Conservation (phyloP, 2,797 vertebrate genomes). For the Bradypodion pumilum region DNA sequence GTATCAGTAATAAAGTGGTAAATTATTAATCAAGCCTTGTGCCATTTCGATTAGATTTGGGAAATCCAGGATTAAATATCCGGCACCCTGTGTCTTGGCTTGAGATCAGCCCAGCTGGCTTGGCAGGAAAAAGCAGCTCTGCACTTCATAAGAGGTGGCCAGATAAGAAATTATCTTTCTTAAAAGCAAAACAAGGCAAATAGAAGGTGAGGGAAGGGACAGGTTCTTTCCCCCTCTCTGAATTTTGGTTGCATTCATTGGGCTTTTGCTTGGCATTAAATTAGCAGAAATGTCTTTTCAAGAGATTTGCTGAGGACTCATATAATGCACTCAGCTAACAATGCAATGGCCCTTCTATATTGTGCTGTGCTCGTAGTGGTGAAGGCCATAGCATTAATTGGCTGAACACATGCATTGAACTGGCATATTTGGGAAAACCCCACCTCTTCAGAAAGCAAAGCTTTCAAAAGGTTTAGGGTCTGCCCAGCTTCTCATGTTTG, state of each 20-base stretch:
- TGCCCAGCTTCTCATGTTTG: not conserved
- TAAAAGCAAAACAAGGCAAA: not conserved
- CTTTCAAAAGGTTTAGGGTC: not conserved
- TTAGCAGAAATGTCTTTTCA: constrained; percentile 64
- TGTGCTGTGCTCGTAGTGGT: not conserved
- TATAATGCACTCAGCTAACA: not conserved
- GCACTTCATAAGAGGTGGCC: constrained; percentile 61
- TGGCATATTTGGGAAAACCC: not conserved
- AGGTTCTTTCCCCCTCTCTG: not conserved
- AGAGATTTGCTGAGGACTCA: not conserved
- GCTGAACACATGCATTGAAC: not conserved
- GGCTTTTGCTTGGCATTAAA: constrained; percentile 60
- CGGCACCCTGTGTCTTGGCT: constrained; percentile 69
- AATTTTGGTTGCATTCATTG: constrained; percentile 15
- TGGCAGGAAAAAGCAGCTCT: constrained; percentile 65
- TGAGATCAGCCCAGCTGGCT: constrained; percentile 72
- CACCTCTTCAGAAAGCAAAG: not conserved
- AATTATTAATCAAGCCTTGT: constrained; percentile 76
- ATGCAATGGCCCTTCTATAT: not conserved
- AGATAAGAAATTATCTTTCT: constrained; percentile 62
- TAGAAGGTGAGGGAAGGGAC: not conserved
- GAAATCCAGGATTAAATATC: constrained; percentile 77
- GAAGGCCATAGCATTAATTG: not conserved
- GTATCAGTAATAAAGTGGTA: constrained; percentile 76
- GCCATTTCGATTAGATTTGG: constrained; percentile 75